Evolutionary conservation across 2,113 vertebrate species (phyloP).

Genomic region (Hypocryptadius cinnamomeus): DNA sequence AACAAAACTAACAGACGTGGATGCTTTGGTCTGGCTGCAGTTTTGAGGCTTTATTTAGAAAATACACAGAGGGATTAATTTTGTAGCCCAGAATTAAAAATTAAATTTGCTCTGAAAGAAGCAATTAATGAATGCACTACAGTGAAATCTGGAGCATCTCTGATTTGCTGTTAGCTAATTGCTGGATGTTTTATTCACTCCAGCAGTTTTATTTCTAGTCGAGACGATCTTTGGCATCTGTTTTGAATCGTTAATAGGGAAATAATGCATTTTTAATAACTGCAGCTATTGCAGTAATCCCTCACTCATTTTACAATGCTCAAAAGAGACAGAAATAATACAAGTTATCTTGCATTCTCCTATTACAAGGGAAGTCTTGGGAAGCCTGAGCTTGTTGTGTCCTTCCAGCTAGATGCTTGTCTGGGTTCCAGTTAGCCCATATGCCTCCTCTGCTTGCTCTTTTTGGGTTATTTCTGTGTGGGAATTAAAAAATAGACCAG

Average conservation of each 20-base stretch:
- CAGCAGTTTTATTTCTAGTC: slow-evolving; percentile 22
- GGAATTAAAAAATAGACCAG: background rate
- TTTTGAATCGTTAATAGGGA: slow-evolving; percentile 52
- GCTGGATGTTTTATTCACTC: slow-evolving; percentile 42
- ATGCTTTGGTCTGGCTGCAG: slow-evolving; percentile 12
- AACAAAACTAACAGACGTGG: background rate
- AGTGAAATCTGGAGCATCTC: slow-evolving; percentile 24
- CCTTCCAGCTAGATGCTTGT: background rate
- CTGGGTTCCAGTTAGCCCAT: background rate
- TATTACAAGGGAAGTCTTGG: background rate
- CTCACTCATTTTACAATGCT: background rate
- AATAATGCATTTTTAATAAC: slow-evolving; percentile 55
- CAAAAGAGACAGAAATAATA: background rate
- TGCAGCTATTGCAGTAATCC: background rate
- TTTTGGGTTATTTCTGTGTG: background rate
- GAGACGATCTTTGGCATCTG: slow-evolving; percentile 28
- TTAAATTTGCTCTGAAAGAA: slow-evolving; percentile 36
- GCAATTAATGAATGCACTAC: slow-evolving; percentile 6
- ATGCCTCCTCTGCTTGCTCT: background rate
- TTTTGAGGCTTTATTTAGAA: slow-evolving; percentile 42
- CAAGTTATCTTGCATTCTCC: background rate
- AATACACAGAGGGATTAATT: slow-evolving; percentile 26
- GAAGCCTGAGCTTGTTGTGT: background rate
- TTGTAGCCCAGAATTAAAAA: slow-evolving; percentile 38
- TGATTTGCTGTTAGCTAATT: slow-evolving; percentile 12